Evolutionary conservation across 2,113 vertebrate genomes (phyloP).

Genomic region (Ursus arctos): DNA sequence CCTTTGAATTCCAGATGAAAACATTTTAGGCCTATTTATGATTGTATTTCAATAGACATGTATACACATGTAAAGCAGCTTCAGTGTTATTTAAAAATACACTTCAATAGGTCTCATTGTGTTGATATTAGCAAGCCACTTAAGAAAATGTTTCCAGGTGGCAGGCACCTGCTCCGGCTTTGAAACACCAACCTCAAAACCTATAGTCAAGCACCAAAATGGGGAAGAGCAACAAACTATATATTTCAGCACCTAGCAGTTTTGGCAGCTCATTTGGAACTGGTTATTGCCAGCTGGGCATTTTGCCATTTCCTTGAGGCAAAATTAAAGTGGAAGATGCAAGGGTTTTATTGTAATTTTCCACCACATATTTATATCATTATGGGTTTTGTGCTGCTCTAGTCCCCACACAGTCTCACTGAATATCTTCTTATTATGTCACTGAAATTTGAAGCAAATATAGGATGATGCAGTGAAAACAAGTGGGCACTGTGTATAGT

Average conservation of each 20-base stretch:
- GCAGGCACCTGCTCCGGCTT: conserved; percentile 76
- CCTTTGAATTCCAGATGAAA: conserved; percentile 76
- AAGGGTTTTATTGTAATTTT: conserved; percentile 84
- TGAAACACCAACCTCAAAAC: conserved; percentile 57
- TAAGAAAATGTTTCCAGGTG: conserved; percentile 75
- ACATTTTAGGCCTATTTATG: conserved; percentile 73
- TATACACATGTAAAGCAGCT: conserved; percentile 66
- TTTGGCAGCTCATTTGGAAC: conserved; percentile 72
- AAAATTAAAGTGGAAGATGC: conserved; percentile 80
- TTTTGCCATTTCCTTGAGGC: conserved; percentile 80
- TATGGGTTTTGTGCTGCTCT: conserved; percentile 81
- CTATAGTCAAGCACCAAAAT: conserved; percentile 60
- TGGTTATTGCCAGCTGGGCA: conserved; percentile 80
- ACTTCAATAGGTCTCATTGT: conserved; percentile 64
- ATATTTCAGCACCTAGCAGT: conserved; percentile 52
- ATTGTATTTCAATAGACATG: conserved; percentile 71
- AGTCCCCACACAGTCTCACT: conserved; percentile 73
- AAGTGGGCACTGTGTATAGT: conserved; percentile 71
- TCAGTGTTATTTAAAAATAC: conserved; percentile 61
- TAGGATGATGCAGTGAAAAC: conserved; percentile 70
- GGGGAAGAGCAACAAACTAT: conserved; percentile 35
- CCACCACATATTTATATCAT: conserved; percentile 85
- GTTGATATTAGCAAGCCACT: conserved; percentile 61
- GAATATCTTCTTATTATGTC: conserved; percentile 82
- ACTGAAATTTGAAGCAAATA: conserved; percentile 71